These are phyloP conservation scores for Hippasteria phrygiana DNA, from an alignment of 53 echinoderm and acorn worm genomes.

Conservation along the genomic window DNA sequence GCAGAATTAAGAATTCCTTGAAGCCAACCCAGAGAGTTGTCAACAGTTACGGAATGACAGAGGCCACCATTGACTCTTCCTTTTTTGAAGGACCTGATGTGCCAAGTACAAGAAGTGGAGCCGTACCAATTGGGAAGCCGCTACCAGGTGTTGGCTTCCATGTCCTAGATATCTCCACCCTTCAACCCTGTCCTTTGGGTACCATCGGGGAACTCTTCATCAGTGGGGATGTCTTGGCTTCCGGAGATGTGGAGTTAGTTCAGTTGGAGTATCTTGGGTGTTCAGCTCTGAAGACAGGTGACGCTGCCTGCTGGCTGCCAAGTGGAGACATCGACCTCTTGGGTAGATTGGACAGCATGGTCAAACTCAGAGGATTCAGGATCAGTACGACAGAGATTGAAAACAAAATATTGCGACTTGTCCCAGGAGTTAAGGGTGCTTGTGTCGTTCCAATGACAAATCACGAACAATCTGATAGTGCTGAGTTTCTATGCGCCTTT, in stretches of 20 bases:
- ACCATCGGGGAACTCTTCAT: slow-evolving; percentile 42
- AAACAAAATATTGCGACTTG: slow-evolving; percentile 29
- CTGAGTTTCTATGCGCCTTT: slow-evolving; percentile 32
- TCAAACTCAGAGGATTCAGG: slow-evolving; percentile 45
- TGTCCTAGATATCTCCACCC: slow-evolving; percentile 15
- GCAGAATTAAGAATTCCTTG: background rate
- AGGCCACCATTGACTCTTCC: slow-evolving; percentile 45
- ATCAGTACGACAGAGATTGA: slow-evolving; percentile 54
- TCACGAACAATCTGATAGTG: background rate
- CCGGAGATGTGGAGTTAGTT: slow-evolving; percentile 41
- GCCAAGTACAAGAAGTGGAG: slow-evolving; percentile 30
- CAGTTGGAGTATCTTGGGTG: background rate
- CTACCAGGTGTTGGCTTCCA: slow-evolving; percentile 30
- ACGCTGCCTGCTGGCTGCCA: slow-evolving; percentile 41
- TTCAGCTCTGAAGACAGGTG: slow-evolving; percentile 37
- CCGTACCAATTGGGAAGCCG: slow-evolving; percentile 48
- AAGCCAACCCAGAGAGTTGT: slow-evolving; percentile 12
- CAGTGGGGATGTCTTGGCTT: slow-evolving; percentile 34
- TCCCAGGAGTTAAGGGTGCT: slow-evolving; percentile 41
- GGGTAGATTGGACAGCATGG: slow-evolving; percentile 54
- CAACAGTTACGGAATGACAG: slow-evolving; percentile 45
- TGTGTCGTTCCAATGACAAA: slow-evolving; percentile 1
- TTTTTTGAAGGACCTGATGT: slow-evolving; percentile 34
- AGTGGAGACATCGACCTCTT: slow-evolving; percentile 45
- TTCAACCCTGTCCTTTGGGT: slow-evolving; percentile 49